phyloP scores from a whole-genome alignment of 2,797 vertebrate genomes.

The Poecilia picta region DNA sequence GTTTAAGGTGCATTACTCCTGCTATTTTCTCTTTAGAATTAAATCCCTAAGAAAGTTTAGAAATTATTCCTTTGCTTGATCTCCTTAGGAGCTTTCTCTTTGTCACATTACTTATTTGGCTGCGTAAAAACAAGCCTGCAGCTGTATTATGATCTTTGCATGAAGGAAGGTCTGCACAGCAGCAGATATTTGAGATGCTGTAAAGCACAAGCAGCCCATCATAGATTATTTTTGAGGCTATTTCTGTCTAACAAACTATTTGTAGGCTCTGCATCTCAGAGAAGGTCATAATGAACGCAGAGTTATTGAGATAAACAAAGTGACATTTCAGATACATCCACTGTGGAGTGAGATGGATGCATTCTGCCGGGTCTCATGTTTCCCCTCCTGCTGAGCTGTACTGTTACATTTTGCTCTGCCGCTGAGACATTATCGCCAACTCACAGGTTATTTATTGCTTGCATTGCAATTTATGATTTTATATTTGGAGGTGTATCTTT shows the following conservation, averaged over 20 bases:
- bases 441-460: background rate
- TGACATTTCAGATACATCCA: conserved; percentile 32
- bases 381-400: conserved; percentile 61
- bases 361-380: conserved; percentile 57
- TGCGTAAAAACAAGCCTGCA: conserved; percentile 42
- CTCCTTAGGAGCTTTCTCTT: background rate
- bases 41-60: background rate
- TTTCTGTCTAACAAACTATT: conserved; percentile 19
- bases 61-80: background rate
- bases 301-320: conserved; percentile 19
- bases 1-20: background rate
- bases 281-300: conserved; percentile 20
- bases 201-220: conserved; percentile 5
- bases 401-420: conserved; percentile 40
- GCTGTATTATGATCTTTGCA: background rate
- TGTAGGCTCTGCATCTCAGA: background rate
- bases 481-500: background rate
- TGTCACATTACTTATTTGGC: conserved; percentile 35
- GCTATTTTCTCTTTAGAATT: background rate
- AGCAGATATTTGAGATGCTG: background rate
- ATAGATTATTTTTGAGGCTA: conserved; percentile 35
- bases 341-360: conserved; percentile 55
- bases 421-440: background rate
- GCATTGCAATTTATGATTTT: background rate
- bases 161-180: conserved; percentile 8